Evolutionary conservation across 2,888 invertebrate genomes (phyloP), one percentile per base, ranked within the genome.

Genomic region (Eupeodes luniger): DNA sequence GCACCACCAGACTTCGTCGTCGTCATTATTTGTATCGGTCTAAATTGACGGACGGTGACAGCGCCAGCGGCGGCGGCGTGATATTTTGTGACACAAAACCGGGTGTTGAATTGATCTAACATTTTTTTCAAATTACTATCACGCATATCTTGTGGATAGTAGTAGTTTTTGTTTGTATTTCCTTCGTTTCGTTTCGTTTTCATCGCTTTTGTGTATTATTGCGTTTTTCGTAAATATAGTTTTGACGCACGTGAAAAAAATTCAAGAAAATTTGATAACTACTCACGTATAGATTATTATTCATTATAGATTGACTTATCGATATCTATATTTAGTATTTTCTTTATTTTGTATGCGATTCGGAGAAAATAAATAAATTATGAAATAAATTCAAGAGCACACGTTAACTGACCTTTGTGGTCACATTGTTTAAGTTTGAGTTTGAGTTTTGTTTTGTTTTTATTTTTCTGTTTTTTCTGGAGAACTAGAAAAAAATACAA

Each of bases 341-440:
- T 51, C 14, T 10, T 67, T n/a, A 34, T n/a, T 40, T n/a, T 51
- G 3, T 34, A 6, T 36, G n/a, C 10, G 40, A 40, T 69, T 69
- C 3, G 47, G 40, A 55, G 36, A 44, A 44, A 59, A 72, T n/a
- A 44, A 59, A 72, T n/a, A 27, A 10, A n/a, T 19, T 72, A 55
- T 27, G 53, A 44, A 74, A 61, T 49, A 57, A 70, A 51, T 49
- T 75, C 67, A 75, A 55, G 75, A 74, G 61, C 69, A 75, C 12
- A 53, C 66, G 44, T 44, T 51, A 61, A 70, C 59, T 70, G 86
- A 82, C 86, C 86, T 86, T 82, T 82, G 75, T 44, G 78, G 74
- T 59, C 53, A 44, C 34, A 72, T 72, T 47, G 51, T 27, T 55
- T 27, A 14, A 40, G 40, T 40, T 40, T 40, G 2, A 5, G 51